phyloP scores from a whole-genome alignment of 2,797 vertebrate species.

The Leptodactylus fallax region DNA sequence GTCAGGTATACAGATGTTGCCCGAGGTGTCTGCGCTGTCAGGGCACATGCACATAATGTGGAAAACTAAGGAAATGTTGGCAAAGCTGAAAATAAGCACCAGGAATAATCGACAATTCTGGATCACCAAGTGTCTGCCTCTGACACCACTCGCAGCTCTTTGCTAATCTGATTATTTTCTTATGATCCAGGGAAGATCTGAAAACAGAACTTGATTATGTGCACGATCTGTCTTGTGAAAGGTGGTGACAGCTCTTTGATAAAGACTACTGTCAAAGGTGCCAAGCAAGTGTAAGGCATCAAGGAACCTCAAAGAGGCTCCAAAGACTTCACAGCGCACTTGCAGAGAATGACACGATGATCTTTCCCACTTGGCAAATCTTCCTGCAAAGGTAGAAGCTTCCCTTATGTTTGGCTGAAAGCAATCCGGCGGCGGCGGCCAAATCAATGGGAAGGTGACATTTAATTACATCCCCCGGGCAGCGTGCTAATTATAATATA shows the following conservation, averaged over 20 bases:
- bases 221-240: slow-evolving; percentile 15
- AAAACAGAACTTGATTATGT: slow-evolving; percentile 7
- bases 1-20: too few species aligned
- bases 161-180: slow-evolving; percentile 21
- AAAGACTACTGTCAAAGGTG: slow-evolving; percentile 8
- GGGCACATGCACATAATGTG: neutral
- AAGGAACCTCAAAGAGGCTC: slow-evolving; percentile 18
- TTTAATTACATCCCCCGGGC: slow-evolving; percentile 7
- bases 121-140: too few species aligned
- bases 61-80: neutral
- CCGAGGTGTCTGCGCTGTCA: neutral
- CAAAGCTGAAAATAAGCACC: neutral
- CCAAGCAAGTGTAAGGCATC: slow-evolving; percentile 22
- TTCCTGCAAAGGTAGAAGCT: slow-evolving; percentile 25
- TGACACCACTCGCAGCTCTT: neutral
- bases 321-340: neutral
- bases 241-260: slow-evolving; percentile 35
- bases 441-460: slow-evolving; percentile 52
- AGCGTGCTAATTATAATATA: slow-evolving; percentile 36
- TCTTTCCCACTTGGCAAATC: slow-evolving; percentile 29
- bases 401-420: slow-evolving; percentile 25
- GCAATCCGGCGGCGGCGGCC: neutral
- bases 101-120: neutral
- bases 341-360: slow-evolving; percentile 18
- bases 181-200: neutral